Conservation (phyloP, 2,888 invertebrate species). For the Luperina nickerlii region DNA sequence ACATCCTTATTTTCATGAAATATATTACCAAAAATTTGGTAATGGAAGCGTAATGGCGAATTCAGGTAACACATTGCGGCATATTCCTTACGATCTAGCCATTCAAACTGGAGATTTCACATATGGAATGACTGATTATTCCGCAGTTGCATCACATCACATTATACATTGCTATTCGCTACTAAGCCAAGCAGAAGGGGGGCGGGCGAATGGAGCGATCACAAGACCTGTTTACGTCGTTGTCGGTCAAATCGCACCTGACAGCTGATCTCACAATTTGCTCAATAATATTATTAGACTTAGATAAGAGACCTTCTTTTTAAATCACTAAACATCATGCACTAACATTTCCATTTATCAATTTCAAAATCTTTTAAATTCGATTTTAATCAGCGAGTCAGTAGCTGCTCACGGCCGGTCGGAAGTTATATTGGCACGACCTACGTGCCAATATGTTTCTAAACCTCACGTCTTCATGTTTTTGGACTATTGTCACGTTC, state of each 20-base stretch:
- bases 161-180: constrained; percentile 69
- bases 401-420: constrained; percentile 31
- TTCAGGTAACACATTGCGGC: constrained; percentile 55
- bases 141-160: constrained; percentile 78
- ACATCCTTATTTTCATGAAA: constrained; percentile 4
- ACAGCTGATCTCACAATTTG: constrained; percentile 60
- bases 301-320: not conserved
- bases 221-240: constrained; percentile 66
- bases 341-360: not conserved
- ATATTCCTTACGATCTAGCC: constrained; percentile 76
- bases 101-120: constrained; percentile 76
- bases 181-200: constrained; percentile 74
- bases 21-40: constrained; percentile 31
- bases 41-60: constrained; percentile 24
- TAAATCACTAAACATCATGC: not conserved
- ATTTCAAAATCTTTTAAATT: constrained; percentile 12
- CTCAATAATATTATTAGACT: constrained; percentile 9
- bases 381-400: constrained; percentile 38
- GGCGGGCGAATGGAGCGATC: constrained; percentile 68
- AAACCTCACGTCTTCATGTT: constrained; percentile 77
- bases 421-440: constrained; percentile 72
- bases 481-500: constrained; percentile 84
- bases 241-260: constrained; percentile 58
- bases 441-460: constrained; percentile 58
- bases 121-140: constrained; percentile 81